These are phyloP conservation scores for Euwallacea similis DNA, from an alignment of 1,140 invertebrate species.

Conservation along the genomic window DNA sequence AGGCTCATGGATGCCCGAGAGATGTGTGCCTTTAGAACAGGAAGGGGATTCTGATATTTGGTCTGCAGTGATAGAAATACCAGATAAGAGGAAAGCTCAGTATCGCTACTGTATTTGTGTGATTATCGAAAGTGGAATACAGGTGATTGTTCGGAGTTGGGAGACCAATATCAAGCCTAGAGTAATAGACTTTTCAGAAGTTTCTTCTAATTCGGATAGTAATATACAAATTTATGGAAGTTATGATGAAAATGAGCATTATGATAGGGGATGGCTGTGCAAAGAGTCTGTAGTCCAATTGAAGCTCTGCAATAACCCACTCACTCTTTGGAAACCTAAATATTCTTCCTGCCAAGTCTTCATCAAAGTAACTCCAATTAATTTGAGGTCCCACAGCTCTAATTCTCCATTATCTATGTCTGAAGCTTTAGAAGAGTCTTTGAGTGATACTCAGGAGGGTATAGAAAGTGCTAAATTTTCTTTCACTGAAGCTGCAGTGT, in stretches of 20 bases:
- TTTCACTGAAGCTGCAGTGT: conserved; percentile 62
- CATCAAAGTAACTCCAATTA: conserved; percentile 77
- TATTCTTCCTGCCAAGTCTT: conserved; percentile 70
- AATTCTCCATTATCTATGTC: conserved; percentile 46
- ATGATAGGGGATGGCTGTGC: conserved; percentile 86
- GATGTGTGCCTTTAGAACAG: conserved; percentile 54
- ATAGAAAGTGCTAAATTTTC: conserved; percentile 57
- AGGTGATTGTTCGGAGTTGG: conserved; percentile 75
- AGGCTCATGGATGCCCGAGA: conserved; percentile 57
- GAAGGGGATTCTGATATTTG: conserved; percentile 56
- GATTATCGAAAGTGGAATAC: conserved; percentile 54
- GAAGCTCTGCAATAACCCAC: conserved; percentile 81
- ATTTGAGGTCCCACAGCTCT: conserved; percentile 63
- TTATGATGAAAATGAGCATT: conserved; percentile 63
- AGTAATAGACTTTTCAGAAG: conserved; percentile 51
- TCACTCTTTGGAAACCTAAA: conserved; percentile 73
- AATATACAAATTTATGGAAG: conserved; percentile 54
- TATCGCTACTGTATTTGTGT: conserved; percentile 80
- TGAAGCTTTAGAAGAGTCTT: conserved; percentile 55
- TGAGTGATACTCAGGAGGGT: conserved; percentile 60
- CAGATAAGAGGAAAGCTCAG: conserved; percentile 65
- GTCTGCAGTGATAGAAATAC: conserved; percentile 61
- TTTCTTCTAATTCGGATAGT: conserved; percentile 38
- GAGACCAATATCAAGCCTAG: conserved; percentile 79
- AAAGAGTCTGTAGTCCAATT: conserved; percentile 85